phyloP scores from a whole-genome alignment of 92 coral and sea anemone genomes.

The Porites cylindrica region DNA sequence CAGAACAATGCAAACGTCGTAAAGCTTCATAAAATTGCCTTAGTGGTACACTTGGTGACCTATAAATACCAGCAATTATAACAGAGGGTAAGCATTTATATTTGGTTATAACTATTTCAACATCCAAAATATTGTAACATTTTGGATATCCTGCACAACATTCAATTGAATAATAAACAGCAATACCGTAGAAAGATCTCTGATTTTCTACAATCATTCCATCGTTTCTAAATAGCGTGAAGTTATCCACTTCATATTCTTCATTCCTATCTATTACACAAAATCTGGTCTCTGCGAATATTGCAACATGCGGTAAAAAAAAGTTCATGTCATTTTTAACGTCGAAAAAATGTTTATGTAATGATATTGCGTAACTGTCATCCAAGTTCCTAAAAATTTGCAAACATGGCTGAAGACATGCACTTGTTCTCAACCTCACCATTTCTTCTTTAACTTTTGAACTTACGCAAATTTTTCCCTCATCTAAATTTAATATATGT shows the following conservation, averaged over 20 bases:
- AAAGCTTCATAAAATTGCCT: constrained; percentile 26
- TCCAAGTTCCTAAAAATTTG: background rate
- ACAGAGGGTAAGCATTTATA: constrained; percentile 54
- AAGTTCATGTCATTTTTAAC: background rate
- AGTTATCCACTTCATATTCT: background rate
- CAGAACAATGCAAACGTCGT: background rate
- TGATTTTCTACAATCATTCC: background rate
- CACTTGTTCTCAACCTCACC: background rate
- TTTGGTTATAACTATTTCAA: constrained; percentile 43
- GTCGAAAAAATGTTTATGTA: background rate
- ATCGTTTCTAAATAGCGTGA: constrained; percentile 14
- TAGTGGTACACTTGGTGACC: constrained; percentile 38
- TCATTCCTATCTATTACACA: background rate
- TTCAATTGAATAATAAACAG: background rate
- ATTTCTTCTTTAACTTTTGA: constrained; percentile 1
- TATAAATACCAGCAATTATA: constrained; percentile 36
- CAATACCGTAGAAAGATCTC: constrained; percentile 1
- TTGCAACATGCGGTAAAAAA: background rate
- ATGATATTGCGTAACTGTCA: background rate
- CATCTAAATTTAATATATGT: background rate
- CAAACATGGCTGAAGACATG: background rate
- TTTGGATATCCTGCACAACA: constrained; percentile 30
- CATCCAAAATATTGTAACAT: constrained; percentile 48
- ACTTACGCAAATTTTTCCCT: constrained; percentile 1
- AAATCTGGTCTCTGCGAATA: constrained; percentile 1